Evolutionary conservation across 2,113 vertebrate genomes (phyloP), one percentile per base, ranked within the genome.

Genomic region (Lutjanus erythropterus): DNA sequence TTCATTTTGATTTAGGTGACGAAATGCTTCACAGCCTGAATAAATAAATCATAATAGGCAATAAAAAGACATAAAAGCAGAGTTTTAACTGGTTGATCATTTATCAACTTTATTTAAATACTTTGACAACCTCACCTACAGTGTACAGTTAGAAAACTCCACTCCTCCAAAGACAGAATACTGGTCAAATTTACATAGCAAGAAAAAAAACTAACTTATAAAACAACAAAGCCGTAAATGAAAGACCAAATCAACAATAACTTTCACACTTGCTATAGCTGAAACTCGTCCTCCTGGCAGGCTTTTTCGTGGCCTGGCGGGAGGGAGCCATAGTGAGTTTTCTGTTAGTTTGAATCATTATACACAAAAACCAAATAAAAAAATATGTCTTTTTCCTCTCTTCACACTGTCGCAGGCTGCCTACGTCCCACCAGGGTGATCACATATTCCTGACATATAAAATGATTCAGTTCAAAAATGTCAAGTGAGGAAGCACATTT

Each of bases 21-120:
- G 50, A 67, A 35, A 50, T 9, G 46, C 37, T 18, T 6, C 21
- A 15, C 12, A 61, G 41, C 5, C 52, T 19, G 19, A 3, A 16
- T 4, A 64, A 56, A 79, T 39, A 2, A 59, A 52, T 35, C 2
- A 47, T 47, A 9, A 6, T 15, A 53, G 1, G 0, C 14, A 56
- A 41, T 29, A 25, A 19, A 71, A 33, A 76, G 4, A 67, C 1
- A 69, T 3, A 71, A 73, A 58, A n/a, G n/a, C 0, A 35, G 3
- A 19, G 18, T 33, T 65, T 68, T 66, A 70, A 80, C 35, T 62
- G 50, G 85, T 91, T 92, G 85, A 93, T 90, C 79, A 87, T 69
- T 39, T 87, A 85, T 89, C 83, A 88, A 86, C 90, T 96, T 95
- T 95, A 95, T 95, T 94, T 94, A 93, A 94, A 94, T 92, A 95